Base-by-base conservation (phyloP, 2,888 invertebrate genomes). In the Cryptocephalus primarius region DNA sequence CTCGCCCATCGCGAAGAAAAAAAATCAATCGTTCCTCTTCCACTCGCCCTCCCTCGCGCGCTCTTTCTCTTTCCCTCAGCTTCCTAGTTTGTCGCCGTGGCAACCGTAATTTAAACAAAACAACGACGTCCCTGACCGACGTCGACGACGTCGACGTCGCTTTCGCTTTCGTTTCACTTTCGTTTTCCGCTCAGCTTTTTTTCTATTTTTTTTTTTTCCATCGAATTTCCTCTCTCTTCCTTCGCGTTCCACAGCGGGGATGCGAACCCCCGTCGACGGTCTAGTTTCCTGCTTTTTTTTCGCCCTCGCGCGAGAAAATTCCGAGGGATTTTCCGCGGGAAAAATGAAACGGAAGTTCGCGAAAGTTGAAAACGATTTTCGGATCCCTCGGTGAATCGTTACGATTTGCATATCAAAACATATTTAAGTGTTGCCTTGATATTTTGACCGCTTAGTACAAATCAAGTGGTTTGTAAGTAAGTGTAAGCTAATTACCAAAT, bases 91-190 rank as follows among this genome's bases (percentile, higher is more conserved):
- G 48, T 50, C 46, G 45, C 47, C 46, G 51, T 49, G 42, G 49
- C 43, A 49, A 50, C 54, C 43, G 46, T 49, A 49, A 49, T 52
- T 52, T 51, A 51, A 54, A 51, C 54, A 55, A 53, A 55, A 58
- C 59, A 58, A 52, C 50, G 45, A 4, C 49, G 58, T 53, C 57
- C 58, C 54, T 57, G 22, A 22, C 22, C 22, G 22, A 22, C 22
- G 22, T 22, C 22, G 22, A 22, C 22, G 22, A 22, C 22, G 12
- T 36, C 42, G 32, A 42, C 42, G 42, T 42, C 32, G 32, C 32
- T 32, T 14, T 33, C 31, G 22, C 13, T 33, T 42, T 42, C 42
- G 32, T 42, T 42, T 42, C 42, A 32, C 42, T 42, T 42, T 42
- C 42, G 42, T 42, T 13, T 22, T n/a, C 11, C 32, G 32, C 32